Percentiles rank a stretch among this genome's conserved stretches.
Evolutionary conservation across 1,140 invertebrate genomes (phyloP).

Genomic region (Muscidifurax raptorellus): DNA sequence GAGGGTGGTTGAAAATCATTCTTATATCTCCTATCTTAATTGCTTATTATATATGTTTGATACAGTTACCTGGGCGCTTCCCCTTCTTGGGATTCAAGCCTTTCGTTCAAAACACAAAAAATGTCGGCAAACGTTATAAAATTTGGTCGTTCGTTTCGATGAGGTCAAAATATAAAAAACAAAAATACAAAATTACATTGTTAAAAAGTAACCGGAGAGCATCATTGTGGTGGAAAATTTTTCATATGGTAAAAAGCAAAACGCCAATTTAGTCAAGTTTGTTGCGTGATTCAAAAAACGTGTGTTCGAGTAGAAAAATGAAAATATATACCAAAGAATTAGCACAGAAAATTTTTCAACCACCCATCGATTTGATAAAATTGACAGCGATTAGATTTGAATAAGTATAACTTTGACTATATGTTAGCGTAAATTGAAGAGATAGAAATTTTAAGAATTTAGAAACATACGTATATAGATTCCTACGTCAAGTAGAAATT

Average conservation of each 20-base stretch:
- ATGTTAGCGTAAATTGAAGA: background rate
- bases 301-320: background rate
- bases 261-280: background rate
- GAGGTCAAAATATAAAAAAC: background rate
- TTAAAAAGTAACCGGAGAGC: background rate
- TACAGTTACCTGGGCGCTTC: conserved; percentile 48
- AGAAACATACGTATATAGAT: background rate
- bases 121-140: background rate
- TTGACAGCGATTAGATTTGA: background rate
- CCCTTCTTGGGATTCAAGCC: conserved; percentile 48
- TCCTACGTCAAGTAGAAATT: background rate
- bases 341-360: conserved; percentile 44
- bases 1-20: conserved; percentile 52
- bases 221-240: background rate
- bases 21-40: conserved; percentile 29
- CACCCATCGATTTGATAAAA: conserved; percentile 21
- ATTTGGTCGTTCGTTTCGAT: background rate
- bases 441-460: background rate
- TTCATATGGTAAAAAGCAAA: background rate
- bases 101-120: conserved; percentile 47
- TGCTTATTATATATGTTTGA: conserved; percentile 22
- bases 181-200: background rate
- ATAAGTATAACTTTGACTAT: background rate
- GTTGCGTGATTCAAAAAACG: background rate
- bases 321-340: background rate